These are phyloP conservation scores for Sclerurus mexicanus DNA, from an alignment of 2,113 vertebrate species.

Conservation along the genomic window DNA sequence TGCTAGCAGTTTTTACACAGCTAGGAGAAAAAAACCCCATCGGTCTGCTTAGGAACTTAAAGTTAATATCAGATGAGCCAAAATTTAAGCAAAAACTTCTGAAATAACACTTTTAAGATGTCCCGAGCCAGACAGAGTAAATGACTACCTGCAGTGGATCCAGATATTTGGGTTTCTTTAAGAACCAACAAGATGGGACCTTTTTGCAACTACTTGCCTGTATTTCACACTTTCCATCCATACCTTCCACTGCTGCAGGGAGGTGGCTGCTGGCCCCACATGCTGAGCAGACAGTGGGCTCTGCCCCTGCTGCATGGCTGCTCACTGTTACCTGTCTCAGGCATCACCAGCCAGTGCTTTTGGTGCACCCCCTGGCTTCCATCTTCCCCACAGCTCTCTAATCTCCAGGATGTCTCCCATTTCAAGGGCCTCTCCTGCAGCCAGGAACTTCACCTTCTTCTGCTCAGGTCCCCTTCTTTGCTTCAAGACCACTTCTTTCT, in stretches of 20 bases:
- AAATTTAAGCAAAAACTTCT: neutral
- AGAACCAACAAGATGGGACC: neutral
- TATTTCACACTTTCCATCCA: neutral
- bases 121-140: neutral
- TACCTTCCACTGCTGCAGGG: neutral
- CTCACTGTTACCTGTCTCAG: neutral
- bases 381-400: neutral
- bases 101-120: neutral
- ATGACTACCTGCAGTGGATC: neutral
- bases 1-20: neutral
- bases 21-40: neutral
- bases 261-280: neutral
- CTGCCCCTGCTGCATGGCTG: neutral
- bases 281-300: neutral
- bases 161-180: neutral
- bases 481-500: neutral
- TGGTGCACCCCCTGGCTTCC: neutral
- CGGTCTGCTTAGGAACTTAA: neutral
- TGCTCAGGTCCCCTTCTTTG: rapidly evolving
- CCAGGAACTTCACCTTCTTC: neutral
- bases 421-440: neutral
- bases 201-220: neutral
- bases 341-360: neutral
- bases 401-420: neutral
- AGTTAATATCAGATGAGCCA: neutral